Percentiles rank a stretch among this genome's conserved stretches.
Evolutionary conservation across 2,797 vertebrate genomes (phyloP).

Genomic region (Erithacus rubecula): DNA sequence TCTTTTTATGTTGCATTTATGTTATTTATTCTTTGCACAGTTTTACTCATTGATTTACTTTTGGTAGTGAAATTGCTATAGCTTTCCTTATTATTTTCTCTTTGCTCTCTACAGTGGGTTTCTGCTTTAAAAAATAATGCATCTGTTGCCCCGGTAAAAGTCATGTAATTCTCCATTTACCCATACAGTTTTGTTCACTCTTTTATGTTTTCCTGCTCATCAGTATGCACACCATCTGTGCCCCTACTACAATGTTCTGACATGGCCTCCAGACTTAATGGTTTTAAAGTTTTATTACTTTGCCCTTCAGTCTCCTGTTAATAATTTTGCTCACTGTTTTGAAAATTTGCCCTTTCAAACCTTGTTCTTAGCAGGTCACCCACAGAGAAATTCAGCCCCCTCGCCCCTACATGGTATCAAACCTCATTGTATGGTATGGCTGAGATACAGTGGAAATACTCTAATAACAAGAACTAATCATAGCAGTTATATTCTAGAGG

Average conservation of each 20-base stretch:
- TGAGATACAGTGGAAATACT: not conserved
- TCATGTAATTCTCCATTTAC: constrained; percentile 21
- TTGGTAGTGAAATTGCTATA: not conserved
- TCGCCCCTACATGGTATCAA: not conserved
- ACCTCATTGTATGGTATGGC: not conserved
- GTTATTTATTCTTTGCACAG: not conserved
- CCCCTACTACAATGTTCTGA: constrained; percentile 26
- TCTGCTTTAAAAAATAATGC: constrained; percentile 23
- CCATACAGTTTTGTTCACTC: constrained; percentile 12
- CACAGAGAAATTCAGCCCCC: not conserved
- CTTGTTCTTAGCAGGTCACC: not conserved
- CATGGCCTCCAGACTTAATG: constrained; percentile 50
- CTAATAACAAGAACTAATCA: not conserved
- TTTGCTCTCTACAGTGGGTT: not conserved
- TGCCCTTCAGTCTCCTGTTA: constrained; percentile 48
- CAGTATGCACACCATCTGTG: constrained; percentile 55
- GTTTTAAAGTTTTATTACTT: constrained; percentile 61
- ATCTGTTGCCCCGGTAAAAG: constrained; percentile 16
- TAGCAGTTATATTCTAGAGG: not conserved
- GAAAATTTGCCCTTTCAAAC: constrained; percentile 33
- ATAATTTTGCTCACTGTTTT: constrained; percentile 44
- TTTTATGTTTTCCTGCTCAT: constrained; percentile 35
- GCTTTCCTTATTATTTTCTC: not conserved
- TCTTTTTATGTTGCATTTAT: not conserved
- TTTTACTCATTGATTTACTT: not conserved